phyloP scores from a whole-genome alignment of 2,797 vertebrate species.

The Rhabdophis nuchalis region DNA sequence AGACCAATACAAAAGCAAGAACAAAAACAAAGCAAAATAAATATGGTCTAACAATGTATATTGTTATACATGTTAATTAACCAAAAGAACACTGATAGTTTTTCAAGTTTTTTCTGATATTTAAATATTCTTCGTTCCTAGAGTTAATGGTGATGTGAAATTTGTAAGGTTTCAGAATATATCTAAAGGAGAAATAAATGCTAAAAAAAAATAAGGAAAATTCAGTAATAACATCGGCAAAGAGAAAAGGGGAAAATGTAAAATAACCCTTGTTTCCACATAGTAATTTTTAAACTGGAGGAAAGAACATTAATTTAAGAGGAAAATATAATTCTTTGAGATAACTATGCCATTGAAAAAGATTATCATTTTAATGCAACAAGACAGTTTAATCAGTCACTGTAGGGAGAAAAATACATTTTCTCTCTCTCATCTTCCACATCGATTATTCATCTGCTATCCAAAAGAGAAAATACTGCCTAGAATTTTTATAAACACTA shows the following conservation, averaged over 20 bases:
- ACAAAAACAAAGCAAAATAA: neutral
- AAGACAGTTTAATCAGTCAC: conserved; percentile 6
- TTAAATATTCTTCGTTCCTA: neutral
- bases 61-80: neutral
- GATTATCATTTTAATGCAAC: conserved; percentile 13
- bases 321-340: conserved; percentile 22
- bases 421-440: conserved; percentile 4
- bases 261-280: neutral
- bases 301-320: conserved; percentile 16
- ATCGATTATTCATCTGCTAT: conserved; percentile 36
- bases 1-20: neutral
- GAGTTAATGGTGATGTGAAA: neutral
- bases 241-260: neutral
- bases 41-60: neutral
- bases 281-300: conserved; percentile 3
- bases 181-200: neutral
- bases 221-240: neutral
- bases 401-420: neutral
- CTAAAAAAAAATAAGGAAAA: conserved; percentile 4
- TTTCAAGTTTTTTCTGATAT: neutral
- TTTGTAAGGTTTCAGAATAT: neutral
- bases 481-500: conserved; percentile 4
- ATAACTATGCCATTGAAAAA: neutral
- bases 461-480: conserved; percentile 9
- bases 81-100: neutral